Evolutionary conservation across 2,113 vertebrate species (phyloP), one percentile per base, ranked within the genome.

Genomic region (Brevimyrus niger): DNA sequence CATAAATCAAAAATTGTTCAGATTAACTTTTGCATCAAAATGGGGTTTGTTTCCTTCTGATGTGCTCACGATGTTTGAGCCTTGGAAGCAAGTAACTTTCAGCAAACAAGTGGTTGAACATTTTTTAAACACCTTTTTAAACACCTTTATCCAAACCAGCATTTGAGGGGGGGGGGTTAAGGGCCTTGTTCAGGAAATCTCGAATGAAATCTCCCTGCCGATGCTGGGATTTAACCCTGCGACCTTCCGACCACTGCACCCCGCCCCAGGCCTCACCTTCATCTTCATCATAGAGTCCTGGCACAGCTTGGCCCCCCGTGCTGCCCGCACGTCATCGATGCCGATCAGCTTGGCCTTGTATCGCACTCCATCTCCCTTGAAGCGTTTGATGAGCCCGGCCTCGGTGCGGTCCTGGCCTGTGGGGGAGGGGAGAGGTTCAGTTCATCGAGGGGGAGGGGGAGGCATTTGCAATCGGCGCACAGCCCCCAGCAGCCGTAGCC

Each of bases 231-330:
- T 42, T 6, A 35, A 82, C 6, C 76, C 4, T 10, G 17, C 15
- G 4, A 42, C 76, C 76, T 82, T 15, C 35, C 4, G 76, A 2
- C 35, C 35, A 2, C 35, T 3, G 9, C n/a, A 27, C 8, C 61
- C 61, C 53, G 19, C 61, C 10, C 6, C 44, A 13, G 19, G 38
- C 44, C 82, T 46, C 53, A 88, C 98, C 98, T 99, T 99, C 94
- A 99, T 97, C 92, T 99, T 99, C 97, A 99, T 99, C 98, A 99
- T 99, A 51, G 98, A 98, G 94, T 99, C 98, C 93, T 99, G 98
- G 95, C 98, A 99, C 95, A 99, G 97, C 95, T 98, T 99, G 97
- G 99, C 98, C 94, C 98, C 98, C 90, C 98, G 96, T 89, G 98
- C 98, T 0, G 98, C 98, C 0, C 97, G 97, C 94, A 99, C 98